Percentiles rank a stretch among this genome's conserved stretches.
These are phyloP conservation scores for Larimichthys crocea DNA, from an alignment of 2,113 vertebrate species.

Conservation along the genomic window DNA sequence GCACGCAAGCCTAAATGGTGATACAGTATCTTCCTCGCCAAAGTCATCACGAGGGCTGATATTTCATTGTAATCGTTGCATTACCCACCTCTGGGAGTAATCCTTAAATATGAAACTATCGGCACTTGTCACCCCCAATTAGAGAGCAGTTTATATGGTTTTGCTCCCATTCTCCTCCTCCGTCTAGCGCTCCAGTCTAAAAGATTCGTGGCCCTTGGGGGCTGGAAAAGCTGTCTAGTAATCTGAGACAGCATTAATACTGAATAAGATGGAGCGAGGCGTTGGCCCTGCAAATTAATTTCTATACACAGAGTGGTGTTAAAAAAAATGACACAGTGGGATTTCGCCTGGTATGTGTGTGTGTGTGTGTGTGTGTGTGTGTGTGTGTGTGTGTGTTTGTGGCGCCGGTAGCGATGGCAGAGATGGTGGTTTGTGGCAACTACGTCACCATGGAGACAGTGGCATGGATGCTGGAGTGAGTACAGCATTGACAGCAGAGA, in stretches of 20 bases:
- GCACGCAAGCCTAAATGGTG: background rate
- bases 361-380: conserved; percentile 42
- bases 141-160: conserved; percentile 45
- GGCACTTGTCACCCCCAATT: conserved; percentile 60
- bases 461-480: conserved; percentile 44
- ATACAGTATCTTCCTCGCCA: background rate
- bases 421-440: conserved; percentile 59
- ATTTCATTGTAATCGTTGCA: conserved; percentile 51
- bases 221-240: conserved; percentile 62
- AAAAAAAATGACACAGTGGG: conserved; percentile 39
- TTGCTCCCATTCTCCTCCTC: conserved; percentile 35
- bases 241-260: conserved; percentile 78
- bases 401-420: conserved; percentile 35
- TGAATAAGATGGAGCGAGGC: conserved; percentile 69
- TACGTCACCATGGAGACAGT: conserved; percentile 81
- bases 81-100: conserved; percentile 50
- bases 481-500: conserved; percentile 28
- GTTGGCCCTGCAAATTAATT: conserved; percentile 70
- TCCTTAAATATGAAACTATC: conserved; percentile 52
- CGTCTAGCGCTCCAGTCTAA: conserved; percentile 26
- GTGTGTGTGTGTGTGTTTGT: conserved; percentile 42
- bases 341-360: conserved; percentile 39
- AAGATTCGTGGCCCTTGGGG: conserved; percentile 50
- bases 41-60: conserved; percentile 38
- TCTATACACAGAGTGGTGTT: conserved; percentile 41